These are phyloP conservation scores for Sebastes hopkinsi DNA, from an alignment of 2,797 vertebrate species.

Conservation along the genomic window DNA sequence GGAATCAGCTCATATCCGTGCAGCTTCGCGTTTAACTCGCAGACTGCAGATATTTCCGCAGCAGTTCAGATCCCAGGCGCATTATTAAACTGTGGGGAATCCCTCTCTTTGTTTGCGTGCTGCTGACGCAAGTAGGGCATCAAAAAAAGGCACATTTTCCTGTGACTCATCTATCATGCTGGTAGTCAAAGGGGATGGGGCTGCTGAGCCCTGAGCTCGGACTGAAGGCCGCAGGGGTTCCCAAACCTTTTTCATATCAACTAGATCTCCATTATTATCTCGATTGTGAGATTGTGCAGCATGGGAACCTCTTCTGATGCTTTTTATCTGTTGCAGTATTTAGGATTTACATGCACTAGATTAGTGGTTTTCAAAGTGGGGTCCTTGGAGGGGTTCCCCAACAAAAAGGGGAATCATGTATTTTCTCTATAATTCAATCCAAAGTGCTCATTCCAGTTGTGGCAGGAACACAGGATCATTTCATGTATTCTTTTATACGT, in stretches of 20 bases:
- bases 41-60: constrained; percentile 8
- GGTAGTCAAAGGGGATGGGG: background rate
- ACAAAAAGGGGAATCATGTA: no score
- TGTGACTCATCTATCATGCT: background rate
- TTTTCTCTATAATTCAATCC: no score
- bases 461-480: background rate
- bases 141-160: constrained; percentile 2
- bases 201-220: background rate
- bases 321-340: background rate
- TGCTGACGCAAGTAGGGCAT: constrained; percentile 44
- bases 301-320: background rate
- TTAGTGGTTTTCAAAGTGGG: background rate
- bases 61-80: constrained; percentile 3
- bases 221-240: background rate
- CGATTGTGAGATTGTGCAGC: background rate
- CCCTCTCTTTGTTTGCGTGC: constrained; percentile 42
- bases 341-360: background rate
- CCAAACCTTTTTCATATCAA: background rate
- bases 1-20: constrained; percentile 2
- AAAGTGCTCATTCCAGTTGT: background rate
- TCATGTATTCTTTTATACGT: background rate
- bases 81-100: constrained; percentile 43
- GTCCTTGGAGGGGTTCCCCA: no score
- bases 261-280: background rate
- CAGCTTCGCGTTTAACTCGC: background rate